These are phyloP conservation scores for Diaprepes abbreviatus DNA, from an alignment of 2,888 invertebrate genomes.

Conservation along the genomic window DNA sequence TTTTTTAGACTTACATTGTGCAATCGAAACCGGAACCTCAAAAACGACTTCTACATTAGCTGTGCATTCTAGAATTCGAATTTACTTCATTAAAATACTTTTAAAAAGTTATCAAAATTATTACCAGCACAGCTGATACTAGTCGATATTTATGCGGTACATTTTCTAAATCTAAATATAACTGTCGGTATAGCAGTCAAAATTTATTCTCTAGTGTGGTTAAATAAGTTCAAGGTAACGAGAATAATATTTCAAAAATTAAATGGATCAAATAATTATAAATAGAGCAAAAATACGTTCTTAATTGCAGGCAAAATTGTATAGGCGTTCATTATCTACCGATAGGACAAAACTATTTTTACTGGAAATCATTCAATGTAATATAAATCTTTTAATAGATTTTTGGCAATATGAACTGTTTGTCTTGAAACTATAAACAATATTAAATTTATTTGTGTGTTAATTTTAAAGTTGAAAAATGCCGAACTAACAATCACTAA, in stretches of 20 bases:
- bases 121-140: background rate
- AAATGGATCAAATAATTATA: slow-evolving; percentile 3
- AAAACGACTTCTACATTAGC: too few relatives aligned
- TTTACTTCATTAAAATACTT: too few relatives aligned
- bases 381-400: slow-evolving; percentile 28
- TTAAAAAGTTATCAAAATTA: too few relatives aligned
- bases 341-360: slow-evolving; percentile 1
- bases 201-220: slow-evolving; percentile 6
- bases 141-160: background rate
- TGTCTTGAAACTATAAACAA: slow-evolving; percentile 20
- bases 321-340: background rate
- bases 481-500: slow-evolving; percentile 1
- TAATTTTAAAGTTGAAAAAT: slow-evolving; percentile 4
- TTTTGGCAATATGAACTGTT: slow-evolving; percentile 32
- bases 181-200: background rate
- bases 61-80: too few relatives aligned
- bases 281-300: background rate
- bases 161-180: slow-evolving; percentile 17
- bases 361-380: slow-evolving; percentile 4
- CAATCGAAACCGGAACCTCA: too few relatives aligned
- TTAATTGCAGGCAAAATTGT: background rate
- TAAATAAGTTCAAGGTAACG: slow-evolving; percentile 25
- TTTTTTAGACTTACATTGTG: too few relatives aligned
- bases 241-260: slow-evolving; percentile 15
- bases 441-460: slow-evolving; percentile 1